Evolutionary conservation across 2,113 vertebrate genomes (phyloP).

Genomic region (Chionodraco myersi): DNA sequence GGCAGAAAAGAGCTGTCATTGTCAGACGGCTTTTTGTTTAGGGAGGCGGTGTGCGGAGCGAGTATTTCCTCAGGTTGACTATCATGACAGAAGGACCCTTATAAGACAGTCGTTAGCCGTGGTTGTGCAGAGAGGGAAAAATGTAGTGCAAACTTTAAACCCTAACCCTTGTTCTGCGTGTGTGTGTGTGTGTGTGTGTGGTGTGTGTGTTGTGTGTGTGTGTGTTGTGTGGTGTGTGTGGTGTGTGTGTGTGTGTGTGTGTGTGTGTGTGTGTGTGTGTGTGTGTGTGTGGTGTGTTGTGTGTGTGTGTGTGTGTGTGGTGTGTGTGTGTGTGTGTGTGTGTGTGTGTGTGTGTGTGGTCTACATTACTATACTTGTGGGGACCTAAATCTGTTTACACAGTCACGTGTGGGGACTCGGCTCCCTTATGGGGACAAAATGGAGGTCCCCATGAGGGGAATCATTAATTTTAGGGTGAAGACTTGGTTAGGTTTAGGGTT

Average conservation of each 20-base stretch:
- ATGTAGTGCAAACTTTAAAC: conserved; percentile 21
- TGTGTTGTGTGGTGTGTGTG: too few species aligned
- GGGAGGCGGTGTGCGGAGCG: background rate
- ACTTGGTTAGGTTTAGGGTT: too few species aligned
- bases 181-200: conserved; percentile 32
- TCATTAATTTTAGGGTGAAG: too few species aligned
- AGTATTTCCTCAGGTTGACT: background rate
- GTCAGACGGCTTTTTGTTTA: conserved; percentile 23
- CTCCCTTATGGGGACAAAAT: too few species aligned
- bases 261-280: too few species aligned
- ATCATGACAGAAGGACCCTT: background rate
- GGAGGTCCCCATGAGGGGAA: too few species aligned
- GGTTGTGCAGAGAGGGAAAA: conserved; percentile 6
- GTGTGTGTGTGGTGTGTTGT: too few species aligned
- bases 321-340: background rate
- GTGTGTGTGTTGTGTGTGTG: background rate
- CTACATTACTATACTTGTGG: too few species aligned
- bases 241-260: background rate
- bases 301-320: conserved; percentile 31
- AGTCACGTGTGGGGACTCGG: too few species aligned
- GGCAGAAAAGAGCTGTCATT: conserved; percentile 45
- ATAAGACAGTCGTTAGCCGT: background rate
- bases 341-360: too few species aligned
- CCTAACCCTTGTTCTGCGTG: conserved; percentile 55
- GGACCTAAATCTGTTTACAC: too few species aligned